Evolutionary conservation across 2,113 vertebrate genomes (phyloP).

Genomic region (Elachura formosa): DNA sequence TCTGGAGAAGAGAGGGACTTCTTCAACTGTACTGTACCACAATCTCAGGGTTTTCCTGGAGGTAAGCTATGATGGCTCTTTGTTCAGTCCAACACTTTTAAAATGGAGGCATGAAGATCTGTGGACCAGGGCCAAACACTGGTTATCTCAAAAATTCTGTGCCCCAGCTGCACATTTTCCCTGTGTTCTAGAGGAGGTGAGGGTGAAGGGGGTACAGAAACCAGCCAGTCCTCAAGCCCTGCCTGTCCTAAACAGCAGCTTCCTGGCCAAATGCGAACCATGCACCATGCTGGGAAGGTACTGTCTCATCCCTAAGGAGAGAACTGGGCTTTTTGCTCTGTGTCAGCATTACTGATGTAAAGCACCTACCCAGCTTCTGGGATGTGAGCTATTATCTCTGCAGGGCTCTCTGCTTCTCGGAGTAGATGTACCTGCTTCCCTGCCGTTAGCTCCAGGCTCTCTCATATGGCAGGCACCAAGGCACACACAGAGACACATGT

Average conservation of each 20-base stretch:
- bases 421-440: conserved; percentile 1
- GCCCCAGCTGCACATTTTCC: not conserved
- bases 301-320: not conserved
- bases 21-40: not conserved
- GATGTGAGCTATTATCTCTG: conserved; percentile 28
- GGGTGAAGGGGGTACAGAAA: not conserved
- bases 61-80: not conserved
- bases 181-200: not conserved
- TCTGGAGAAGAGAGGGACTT: not conserved
- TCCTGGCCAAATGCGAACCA: accelerated
- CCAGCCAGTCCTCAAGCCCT: not conserved
- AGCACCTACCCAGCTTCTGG: conserved; percentile 6
- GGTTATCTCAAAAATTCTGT: not conserved
- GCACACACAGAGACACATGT: not conserved
- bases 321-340: not conserved
- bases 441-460: not conserved
- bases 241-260: not conserved
- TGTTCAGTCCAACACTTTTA: not conserved
- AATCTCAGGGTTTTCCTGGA: not conserved
- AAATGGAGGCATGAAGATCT: not conserved
- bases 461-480: not conserved
- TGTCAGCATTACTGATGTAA: conserved; percentile 6
- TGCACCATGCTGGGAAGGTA: not conserved
- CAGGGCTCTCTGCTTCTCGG: not conserved
- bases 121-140: not conserved